Evolutionary conservation across 2,888 invertebrate genomes (phyloP).

Genomic region (Scelioninae gen. 1): DNA sequence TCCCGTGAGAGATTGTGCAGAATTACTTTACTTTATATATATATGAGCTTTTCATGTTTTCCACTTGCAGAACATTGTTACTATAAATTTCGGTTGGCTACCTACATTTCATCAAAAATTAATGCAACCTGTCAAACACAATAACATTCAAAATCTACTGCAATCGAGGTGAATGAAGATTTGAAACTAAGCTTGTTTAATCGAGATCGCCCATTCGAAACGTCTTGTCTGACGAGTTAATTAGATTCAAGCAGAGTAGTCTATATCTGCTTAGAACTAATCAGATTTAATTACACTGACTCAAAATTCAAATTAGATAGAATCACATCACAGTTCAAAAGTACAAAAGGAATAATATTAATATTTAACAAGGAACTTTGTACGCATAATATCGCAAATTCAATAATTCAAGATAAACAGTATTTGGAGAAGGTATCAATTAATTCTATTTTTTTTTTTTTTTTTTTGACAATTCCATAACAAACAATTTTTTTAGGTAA

Average conservation of each 20-base stretch:
- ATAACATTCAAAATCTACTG: background rate
- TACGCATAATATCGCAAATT: too few species aligned
- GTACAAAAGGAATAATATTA: background rate
- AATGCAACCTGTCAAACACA: background rate
- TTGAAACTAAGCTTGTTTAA: conserved; percentile 13
- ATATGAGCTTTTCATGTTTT: background rate
- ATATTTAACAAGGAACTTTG: background rate
- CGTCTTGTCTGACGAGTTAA: conserved; percentile 32
- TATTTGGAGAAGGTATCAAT: too few species aligned
- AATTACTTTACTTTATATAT: background rate
- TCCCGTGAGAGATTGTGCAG: background rate
- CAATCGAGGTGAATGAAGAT: conserved; percentile 6
- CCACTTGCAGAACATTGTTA: background rate
- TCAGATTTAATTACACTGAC: conserved; percentile 27
- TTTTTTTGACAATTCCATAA: too few species aligned
- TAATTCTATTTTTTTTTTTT: too few species aligned
- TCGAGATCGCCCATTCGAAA: conserved; percentile 15
- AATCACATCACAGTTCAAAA: background rate
- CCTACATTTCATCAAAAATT: background rate
- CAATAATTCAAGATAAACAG: too few species aligned
- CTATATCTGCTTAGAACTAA: conserved; percentile 30
- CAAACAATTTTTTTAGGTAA: too few species aligned
- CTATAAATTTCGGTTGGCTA: background rate
- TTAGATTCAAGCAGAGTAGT: conserved; percentile 27
- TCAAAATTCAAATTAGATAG: conserved; percentile 17